phyloP scores from a whole-genome alignment of 2,797 vertebrate genomes.

The Anguilla anguilla region DNA sequence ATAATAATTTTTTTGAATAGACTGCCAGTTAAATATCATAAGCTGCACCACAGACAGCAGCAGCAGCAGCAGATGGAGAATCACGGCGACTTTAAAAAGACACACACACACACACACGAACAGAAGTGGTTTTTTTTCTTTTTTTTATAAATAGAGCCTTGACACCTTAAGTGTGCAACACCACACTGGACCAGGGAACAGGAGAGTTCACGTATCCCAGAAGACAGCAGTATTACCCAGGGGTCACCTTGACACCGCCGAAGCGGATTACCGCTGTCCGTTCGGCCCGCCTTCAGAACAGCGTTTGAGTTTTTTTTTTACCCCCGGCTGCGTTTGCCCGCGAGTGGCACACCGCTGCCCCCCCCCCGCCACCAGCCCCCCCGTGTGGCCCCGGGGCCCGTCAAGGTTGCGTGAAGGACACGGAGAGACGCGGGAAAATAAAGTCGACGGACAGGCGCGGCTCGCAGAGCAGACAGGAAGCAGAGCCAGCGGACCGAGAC shows the following conservation, averaged over 20 bases:
- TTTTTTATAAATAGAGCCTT: neutral
- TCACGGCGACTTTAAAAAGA: neutral
- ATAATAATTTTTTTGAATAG: neutral
- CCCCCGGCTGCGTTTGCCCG: neutral
- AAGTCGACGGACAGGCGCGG: neutral
- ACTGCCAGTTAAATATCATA: neutral
- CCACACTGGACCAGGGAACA: neutral
- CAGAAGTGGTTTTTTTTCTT: neutral
- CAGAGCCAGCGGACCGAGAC: neutral
- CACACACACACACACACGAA: neutral
- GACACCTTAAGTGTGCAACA: neutral
- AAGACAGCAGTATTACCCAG: neutral
- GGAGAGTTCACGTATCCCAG: neutral
- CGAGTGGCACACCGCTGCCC: neutral
- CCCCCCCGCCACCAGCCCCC: neutral
- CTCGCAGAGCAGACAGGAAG: neutral
- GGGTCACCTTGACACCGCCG: neutral
- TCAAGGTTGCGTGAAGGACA: neutral
- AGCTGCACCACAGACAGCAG: neutral
- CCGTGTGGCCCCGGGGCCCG: too few relatives aligned
- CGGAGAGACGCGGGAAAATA: neutral
- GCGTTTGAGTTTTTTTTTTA: neutral
- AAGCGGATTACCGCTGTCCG: neutral
- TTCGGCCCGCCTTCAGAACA: neutral
- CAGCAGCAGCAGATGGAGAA: neutral